Evolutionary conservation across 2,888 invertebrate genomes (phyloP), one percentile per base, ranked within the genome.

Genomic region (Tenthredo scrophulariae): DNA sequence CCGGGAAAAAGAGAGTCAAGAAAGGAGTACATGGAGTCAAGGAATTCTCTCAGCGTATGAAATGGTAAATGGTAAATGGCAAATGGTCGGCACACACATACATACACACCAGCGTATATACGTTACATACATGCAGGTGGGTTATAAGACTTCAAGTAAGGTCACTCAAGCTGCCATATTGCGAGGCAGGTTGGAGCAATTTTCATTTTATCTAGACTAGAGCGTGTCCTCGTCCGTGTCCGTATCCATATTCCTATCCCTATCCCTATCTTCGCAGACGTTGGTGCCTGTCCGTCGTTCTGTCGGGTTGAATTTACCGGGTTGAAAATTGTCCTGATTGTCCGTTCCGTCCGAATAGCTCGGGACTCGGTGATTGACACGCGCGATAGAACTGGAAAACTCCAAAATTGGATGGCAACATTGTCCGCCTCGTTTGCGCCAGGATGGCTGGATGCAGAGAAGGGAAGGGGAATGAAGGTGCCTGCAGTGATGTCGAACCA

Each of bases 271-370:
- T 46, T 54, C 18, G 50, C 50, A 50, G 50, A 77, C 77, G 77
- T 46, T 77, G 26, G 50, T 77, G 62, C 9, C 58, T 29, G 80
- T 29, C 80, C 62, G 77, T 74, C 85, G 77, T 65, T 80, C 80
- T 65, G 75, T 37, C 84, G 72, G 82, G 82, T 83, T 86, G 86
- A 90, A 90, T 88, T 88, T 89, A 88, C 88, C 86, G 89, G 88
- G 86, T 88, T 87, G 80, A 80, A 65, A 80, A 80, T 80, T 65
- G 88, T 86, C 88, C 88, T 88, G 90, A 91, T 91, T 91, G 90
- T 89, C 89, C 88, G 88, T 88, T 88, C 88, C 87, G 88, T 87
- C 86, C 87, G 89, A 89, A 91, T 90, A 89, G 89, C 88, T 87
- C 87, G 87, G 62, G 85, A 86, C 84, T 87, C 87, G 86, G 85